Conservation (phyloP, 2,113 vertebrate genomes). For the Hystrix brachyura region DNA sequence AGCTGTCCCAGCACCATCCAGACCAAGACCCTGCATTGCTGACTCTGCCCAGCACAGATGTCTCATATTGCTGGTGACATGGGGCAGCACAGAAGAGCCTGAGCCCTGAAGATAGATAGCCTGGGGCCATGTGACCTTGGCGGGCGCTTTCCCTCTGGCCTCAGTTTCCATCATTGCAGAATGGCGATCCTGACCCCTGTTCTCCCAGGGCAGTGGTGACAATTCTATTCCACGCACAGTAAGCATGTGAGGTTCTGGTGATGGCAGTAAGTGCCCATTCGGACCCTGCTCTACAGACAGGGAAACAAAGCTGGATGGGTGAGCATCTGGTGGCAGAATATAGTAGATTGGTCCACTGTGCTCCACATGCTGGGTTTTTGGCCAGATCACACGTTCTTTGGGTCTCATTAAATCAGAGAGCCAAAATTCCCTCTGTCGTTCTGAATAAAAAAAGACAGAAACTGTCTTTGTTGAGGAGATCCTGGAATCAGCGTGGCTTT, state of each 20-base stretch:
- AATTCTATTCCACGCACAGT: not conserved
- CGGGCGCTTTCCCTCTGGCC: not conserved
- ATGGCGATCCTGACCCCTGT: not conserved
- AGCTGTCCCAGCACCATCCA: not conserved
- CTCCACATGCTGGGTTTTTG: not conserved
- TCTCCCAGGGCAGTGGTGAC: not conserved
- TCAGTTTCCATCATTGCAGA: not conserved
- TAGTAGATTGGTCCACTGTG: not conserved
- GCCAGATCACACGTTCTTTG: not conserved
- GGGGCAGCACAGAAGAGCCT: accelerated
- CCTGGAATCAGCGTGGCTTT: not conserved
- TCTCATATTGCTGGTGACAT: accelerated
- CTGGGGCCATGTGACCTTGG: not conserved
- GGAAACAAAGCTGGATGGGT: not conserved
- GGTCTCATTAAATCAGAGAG: not conserved
- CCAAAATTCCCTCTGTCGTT: conserved; percentile 6
- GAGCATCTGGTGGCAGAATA: not conserved
- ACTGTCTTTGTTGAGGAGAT: not conserved
- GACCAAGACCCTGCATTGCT: accelerated
- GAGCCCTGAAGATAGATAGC: not conserved
- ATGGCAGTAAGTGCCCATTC: not conserved
- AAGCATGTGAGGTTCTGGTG: not conserved
- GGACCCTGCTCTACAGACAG: not conserved
- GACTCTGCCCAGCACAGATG: not conserved
- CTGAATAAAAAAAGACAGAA: conserved; percentile 61